Evolutionary conservation across 2,797 vertebrate genomes (phyloP).

Genomic region (Malurus leucopterus): DNA sequence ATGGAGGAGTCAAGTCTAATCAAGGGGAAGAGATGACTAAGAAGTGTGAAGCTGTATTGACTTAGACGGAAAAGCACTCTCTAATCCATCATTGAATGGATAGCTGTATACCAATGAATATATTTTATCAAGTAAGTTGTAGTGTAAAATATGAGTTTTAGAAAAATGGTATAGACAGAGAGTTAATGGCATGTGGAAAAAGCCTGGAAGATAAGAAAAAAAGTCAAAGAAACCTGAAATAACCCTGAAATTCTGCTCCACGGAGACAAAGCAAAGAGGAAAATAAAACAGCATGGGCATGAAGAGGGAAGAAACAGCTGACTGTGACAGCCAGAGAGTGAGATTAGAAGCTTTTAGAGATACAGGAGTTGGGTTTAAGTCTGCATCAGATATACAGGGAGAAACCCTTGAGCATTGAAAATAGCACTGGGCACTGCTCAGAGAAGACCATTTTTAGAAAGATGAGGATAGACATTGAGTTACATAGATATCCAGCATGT

Average conservation of each 20-base stretch:
- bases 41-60: not conserved
- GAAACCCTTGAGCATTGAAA: not conserved
- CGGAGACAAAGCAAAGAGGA: not conserved
- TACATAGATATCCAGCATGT: not conserved
- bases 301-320: not conserved
- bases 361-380: not conserved
- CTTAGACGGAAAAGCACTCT: not conserved
- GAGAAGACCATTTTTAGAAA: not conserved
- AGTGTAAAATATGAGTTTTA: not conserved
- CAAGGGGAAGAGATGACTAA: not conserved
- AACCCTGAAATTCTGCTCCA: not conserved
- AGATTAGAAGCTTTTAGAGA: not conserved
- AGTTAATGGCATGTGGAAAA: not conserved
- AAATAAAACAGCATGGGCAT: not conserved
- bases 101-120: not conserved
- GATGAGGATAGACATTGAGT: not conserved
- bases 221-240: not conserved
- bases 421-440: not conserved
- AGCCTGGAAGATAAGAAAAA: not conserved
- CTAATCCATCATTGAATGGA: not conserved
- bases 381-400: not conserved
- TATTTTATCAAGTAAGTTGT: not conserved
- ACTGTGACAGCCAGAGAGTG: not conserved
- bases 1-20: not conserved
- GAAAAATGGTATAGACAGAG: not conserved